Base-by-base conservation (phyloP, 2,113 vertebrate species). In the Microtus oregoni region DNA sequence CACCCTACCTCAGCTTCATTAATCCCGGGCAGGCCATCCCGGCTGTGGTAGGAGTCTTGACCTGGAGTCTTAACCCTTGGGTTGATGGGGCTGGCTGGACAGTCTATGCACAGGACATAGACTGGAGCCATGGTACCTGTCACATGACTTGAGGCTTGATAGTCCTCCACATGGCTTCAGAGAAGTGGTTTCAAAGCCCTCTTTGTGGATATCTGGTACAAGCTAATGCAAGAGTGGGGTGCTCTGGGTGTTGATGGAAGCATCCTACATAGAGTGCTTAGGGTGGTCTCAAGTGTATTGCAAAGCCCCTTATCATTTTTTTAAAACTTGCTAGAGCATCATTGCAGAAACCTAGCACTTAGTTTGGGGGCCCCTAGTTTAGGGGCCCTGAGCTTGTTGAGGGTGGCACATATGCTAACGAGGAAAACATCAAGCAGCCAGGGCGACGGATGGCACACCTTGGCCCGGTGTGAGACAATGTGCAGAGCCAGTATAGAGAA, bases 391-490 rank as follows among this genome's bases (percentile, higher is more conserved):
- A 44, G 65, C 47, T 30, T 50, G 55, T 5, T 5, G 38, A 61
- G 47, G 44, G 85, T 1, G 14, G 41, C 7, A 6, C 26, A 5
- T 19, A 1, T 11, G 83, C 32, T 22, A 44, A 68, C 41, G 52
- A 78, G 90, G 92, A 58, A 26, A 8, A 70, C 7, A 52, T 70
- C 47, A 73, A 58, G 13, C 32, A 26, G 10, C 44, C 28, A 35
- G 24, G 67, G 41, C 22, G 15, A 9, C 0, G 0, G 9, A 20
- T 2, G 24, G 12, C 0, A 9, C 58, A 44, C 5, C 50, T 14
- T 13, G 19, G 79, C 14, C 9, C 4, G 0, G 12, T 6, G 0
- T 2, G 22, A n/a, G 61, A 17, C 4, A 3, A 0, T 0, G 1
- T 50, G n/a, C 7, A 13, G 75, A 3, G 0, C n/a, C n/a, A 3